A percentile compares a stretch with the other conserved stretches of the same genome.
These are phyloP conservation scores for Drosophila varians DNA, from an alignment of 1,140 invertebrate species.

Conservation along the genomic window DNA sequence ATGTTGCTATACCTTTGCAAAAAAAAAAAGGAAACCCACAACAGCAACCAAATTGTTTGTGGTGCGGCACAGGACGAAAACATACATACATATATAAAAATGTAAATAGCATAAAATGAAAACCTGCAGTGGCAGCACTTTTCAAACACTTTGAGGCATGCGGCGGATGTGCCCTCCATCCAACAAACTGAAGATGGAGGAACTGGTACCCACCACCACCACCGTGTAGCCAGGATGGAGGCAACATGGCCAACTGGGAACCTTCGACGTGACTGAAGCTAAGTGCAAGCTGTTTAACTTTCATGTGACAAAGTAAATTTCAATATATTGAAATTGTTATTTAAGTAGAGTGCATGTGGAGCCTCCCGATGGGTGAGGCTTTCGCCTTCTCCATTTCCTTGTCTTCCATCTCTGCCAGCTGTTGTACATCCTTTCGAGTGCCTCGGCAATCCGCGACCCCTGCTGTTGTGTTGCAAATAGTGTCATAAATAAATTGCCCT, in stretches of 20 bases:
- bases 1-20: constrained; percentile 19
- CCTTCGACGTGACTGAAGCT: constrained; percentile 65
- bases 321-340: constrained; percentile 83
- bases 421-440: constrained; percentile 23
- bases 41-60: constrained; percentile 64
- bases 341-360: constrained; percentile 76
- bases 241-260: constrained; percentile 10
- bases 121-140: constrained; percentile 76
- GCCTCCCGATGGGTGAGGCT: not conserved
- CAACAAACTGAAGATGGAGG: constrained; percentile 2
- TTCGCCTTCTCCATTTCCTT: not conserved
- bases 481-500: constrained; percentile 82
- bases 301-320: constrained; percentile 82
- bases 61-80: constrained; percentile 63
- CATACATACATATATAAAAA: constrained; percentile 51
- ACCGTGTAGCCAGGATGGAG: no score
- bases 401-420: constrained; percentile 37
- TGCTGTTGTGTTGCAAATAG: constrained; percentile 67
- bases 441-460: not conserved
- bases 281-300: constrained; percentile 80
- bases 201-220: not conserved
- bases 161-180: constrained; percentile 3
- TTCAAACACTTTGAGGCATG: constrained; percentile 60
- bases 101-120: constrained; percentile 78
- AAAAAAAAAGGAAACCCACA: no score